Percentiles rank a stretch among this genome's conserved stretches.
phyloP scores from a whole-genome alignment of 1,140 invertebrate genomes.

The Drosophila gunungcola region DNA sequence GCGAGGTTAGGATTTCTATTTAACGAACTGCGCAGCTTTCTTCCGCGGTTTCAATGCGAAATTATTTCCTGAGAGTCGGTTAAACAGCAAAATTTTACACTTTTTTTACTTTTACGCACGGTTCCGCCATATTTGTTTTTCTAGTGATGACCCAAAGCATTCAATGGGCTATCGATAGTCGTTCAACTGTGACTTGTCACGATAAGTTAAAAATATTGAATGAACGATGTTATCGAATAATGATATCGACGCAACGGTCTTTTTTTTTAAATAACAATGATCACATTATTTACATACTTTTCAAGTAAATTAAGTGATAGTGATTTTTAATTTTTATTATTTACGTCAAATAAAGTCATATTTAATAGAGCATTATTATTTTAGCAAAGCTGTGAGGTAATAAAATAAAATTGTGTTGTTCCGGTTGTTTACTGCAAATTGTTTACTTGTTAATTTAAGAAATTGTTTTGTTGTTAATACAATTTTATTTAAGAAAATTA shows the following conservation, averaged over 20 bases:
- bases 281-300: background rate
- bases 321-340: background rate
- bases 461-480: no score
- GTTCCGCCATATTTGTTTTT: conserved; percentile 76
- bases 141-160: conserved; percentile 33
- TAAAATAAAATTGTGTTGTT: no score
- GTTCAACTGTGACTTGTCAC: background rate
- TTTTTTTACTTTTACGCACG: conserved; percentile 56
- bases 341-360: background rate
- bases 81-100: conserved; percentile 30
- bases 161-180: background rate
- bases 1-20: no score
- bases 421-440: no score
- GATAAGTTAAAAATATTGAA: background rate
- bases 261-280: background rate
- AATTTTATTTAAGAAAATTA: no score
- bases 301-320: no score
- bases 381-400: no score
- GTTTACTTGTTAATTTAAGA: no score
- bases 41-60: conserved; percentile 11
- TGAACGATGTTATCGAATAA: background rate
- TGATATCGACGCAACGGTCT: background rate
- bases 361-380: no score
- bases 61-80: conserved; percentile 15
- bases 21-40: background rate